phyloP scores from a whole-genome alignment of 2,113 vertebrate species.

The Empidonax alnorum region DNA sequence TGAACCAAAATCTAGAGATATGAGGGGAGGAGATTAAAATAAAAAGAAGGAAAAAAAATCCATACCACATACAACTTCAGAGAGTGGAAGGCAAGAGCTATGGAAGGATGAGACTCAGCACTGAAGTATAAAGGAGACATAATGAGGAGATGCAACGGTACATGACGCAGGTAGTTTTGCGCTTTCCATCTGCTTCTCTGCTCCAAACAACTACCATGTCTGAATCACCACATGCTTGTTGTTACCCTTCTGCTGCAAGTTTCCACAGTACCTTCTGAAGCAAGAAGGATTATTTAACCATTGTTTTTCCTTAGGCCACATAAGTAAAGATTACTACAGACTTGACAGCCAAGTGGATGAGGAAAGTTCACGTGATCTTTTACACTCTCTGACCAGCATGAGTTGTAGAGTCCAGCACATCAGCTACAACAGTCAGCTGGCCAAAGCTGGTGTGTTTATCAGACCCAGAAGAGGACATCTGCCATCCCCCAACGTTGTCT shows the following conservation, averaged over 20 bases:
- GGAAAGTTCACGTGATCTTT: background rate
- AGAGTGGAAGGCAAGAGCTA: background rate
- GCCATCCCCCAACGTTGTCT: rapidly evolving
- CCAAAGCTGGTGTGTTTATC: background rate
- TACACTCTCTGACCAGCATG: rapidly evolving
- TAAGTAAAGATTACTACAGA: background rate
- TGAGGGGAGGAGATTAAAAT: background rate
- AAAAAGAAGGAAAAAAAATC: background rate
- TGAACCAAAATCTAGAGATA: background rate
- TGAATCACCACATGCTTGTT: background rate
- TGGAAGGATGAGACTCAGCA: background rate
- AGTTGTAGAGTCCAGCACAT: background rate
- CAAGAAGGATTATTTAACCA: rapidly evolving
- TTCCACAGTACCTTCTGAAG: background rate
- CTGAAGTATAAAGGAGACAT: background rate
- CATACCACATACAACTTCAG: background rate
- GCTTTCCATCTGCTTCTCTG: background rate
- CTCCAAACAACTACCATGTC: rapidly evolving
- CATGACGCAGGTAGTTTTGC: background rate
- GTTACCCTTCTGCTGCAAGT: background rate
- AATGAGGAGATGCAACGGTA: background rate
- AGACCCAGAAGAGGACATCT: background rate
- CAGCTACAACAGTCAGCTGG: background rate
- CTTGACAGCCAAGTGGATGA: background rate
- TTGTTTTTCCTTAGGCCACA: rapidly evolving